Evolutionary conservation across 2,888 invertebrate genomes (phyloP).

Genomic region (Hydrotaea diabolus): DNA sequence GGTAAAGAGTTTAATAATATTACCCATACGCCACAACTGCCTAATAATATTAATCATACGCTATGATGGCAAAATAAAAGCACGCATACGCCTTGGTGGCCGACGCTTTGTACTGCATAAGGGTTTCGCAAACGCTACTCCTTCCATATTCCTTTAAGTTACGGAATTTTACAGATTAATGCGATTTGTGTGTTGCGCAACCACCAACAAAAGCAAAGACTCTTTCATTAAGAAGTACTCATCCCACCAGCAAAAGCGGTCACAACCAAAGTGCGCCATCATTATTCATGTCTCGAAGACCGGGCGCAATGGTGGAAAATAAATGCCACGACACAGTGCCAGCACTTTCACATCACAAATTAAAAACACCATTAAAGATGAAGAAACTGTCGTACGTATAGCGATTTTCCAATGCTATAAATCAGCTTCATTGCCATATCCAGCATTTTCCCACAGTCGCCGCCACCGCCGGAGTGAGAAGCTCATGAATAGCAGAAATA

Average conservation of each 20-base stretch:
- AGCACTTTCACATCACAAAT: background rate
- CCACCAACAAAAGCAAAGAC: no score
- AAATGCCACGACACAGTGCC: background rate
- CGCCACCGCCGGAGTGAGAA: no score
- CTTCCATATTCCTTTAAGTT: no score
- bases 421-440: background rate
- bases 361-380: slow-evolving; percentile 2
- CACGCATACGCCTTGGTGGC: no score
- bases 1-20: no score
- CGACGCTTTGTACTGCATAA: no score
- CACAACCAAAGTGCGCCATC: slow-evolving; percentile 38
- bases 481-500: background rate
- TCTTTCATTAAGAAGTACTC: background rate
- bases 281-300: slow-evolving; percentile 54
- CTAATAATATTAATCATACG: no score
- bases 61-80: no score
- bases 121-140: no score
- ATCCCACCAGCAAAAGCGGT: background rate
- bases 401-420: background rate
- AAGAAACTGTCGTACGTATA: background rate
- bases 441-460: background rate
- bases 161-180: no score
- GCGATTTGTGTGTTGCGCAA: no score
- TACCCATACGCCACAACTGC: no score
- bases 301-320: slow-evolving; percentile 2